Evolutionary conservation across 2,113 vertebrate genomes (phyloP), one percentile per base, ranked within the genome.

Genomic region (Rhineura floridana): DNA sequence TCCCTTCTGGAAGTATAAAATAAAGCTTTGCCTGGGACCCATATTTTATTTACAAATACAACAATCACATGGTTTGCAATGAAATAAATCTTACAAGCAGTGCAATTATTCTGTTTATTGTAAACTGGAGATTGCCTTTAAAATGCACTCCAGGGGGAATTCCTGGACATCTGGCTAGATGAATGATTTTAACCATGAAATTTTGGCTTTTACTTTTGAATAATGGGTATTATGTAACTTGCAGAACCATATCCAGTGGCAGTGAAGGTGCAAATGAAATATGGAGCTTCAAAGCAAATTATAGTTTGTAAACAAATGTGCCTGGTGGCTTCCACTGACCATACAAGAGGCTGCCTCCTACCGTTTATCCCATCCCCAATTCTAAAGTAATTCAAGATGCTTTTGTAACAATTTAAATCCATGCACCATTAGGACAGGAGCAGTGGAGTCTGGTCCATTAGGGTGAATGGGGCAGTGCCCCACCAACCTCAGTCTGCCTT

Each of bases 41-140:
- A 72, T 81, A 87, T 93, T 90, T 93, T 93, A 93, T 93, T 94
- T 96, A 88, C 88, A 93, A 88, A 78, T 92, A 52, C 12, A 91
- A 87, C 52, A 86, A 93, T 93, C 91, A 88, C 76, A 87, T 87
- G 25, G 23, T 89, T 91, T 92, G 50, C 69, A 90, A 91, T 88
- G 93, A 94, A 93, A 92, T 85, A 91, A 94, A 86, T 91, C n/a
- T 76, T 91, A 79, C 84, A 90, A 92, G 89, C 30, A 91, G 19
- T 75, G 81, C 1, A 91, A 91, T 95, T 94, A 88, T 88, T 92
- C 90, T 92, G 90, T 91, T 94, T 94, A 93, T 93, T 93, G 89
- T 93, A 94, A 94, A 92, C 46, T 90, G 90, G 86, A 92, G 88
- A 83, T 92, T 85, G 67, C 59, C 79, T 91, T 92, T 93, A 55